These are phyloP conservation scores for Lasioglossum morio DNA, from an alignment of 2,888 invertebrate species.

Conservation along the genomic window DNA sequence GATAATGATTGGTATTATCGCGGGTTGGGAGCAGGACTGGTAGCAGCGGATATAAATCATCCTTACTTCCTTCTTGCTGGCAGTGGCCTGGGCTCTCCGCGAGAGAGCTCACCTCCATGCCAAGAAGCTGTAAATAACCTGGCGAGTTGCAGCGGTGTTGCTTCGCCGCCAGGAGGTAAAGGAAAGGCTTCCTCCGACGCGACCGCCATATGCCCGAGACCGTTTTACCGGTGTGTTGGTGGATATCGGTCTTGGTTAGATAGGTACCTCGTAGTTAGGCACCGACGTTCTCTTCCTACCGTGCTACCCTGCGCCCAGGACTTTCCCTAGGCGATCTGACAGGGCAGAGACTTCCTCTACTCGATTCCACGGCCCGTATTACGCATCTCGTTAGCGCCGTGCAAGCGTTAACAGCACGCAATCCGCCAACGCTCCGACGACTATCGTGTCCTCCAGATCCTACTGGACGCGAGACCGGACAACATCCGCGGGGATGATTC, in stretches of 20 bases:
- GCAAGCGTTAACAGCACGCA: slow-evolving; percentile 55
- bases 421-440: slow-evolving; percentile 14
- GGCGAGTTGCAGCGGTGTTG: slow-evolving; percentile 74
- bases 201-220: slow-evolving; percentile 1
- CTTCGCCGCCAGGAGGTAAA: slow-evolving; percentile 63
- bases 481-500: slow-evolving; percentile 31
- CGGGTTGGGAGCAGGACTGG: slow-evolving; percentile 84
- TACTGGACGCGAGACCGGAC: neutral
- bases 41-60: slow-evolving; percentile 85
- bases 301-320: slow-evolving; percentile 49
- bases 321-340: slow-evolving; percentile 30
- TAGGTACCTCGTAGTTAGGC: slow-evolving; percentile 52
- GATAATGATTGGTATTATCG: slow-evolving; percentile 85
- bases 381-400: slow-evolving; percentile 66
- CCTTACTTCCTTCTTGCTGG: slow-evolving; percentile 84
- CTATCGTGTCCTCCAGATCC: slow-evolving; percentile 20
- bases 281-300: slow-evolving; percentile 54
- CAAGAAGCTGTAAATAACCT: slow-evolving; percentile 84
- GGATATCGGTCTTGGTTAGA: slow-evolving; percentile 51
- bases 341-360: slow-evolving; percentile 25
- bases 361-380: slow-evolving; percentile 42
- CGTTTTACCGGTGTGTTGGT: slow-evolving; percentile 23
- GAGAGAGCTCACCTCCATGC: slow-evolving; percentile 78
- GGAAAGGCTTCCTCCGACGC: slow-evolving; percentile 54
- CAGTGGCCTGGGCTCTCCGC: slow-evolving; percentile 74